Evolutionary conservation across 2,113 vertebrate species (phyloP).

Genomic region (Antechinus flavipes): DNA sequence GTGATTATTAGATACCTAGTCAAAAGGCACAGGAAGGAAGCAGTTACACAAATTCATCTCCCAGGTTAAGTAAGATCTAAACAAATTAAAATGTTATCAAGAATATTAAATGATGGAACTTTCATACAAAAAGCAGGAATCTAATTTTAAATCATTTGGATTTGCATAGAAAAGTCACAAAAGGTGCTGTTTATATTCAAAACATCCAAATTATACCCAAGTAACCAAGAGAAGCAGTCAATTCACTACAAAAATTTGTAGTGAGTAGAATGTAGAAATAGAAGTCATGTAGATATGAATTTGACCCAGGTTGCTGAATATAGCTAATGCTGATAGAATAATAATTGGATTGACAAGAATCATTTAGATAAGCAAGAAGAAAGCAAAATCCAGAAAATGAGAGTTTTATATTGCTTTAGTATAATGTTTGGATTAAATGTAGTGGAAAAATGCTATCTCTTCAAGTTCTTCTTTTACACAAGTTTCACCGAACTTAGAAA

Average conservation of each 20-base stretch:
- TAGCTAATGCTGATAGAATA: not conserved
- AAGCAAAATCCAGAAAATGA: not conserved
- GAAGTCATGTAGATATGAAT: slow-evolving; percentile 68
- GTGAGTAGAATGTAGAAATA: slow-evolving; percentile 66
- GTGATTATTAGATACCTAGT: not conserved
- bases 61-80: slow-evolving; percentile 2
- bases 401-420: slow-evolving; percentile 16
- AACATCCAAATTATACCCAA: slow-evolving; percentile 62
- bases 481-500: not conserved
- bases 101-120: slow-evolving; percentile 23
- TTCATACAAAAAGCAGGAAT: not conserved
- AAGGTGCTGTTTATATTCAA: slow-evolving; percentile 44
- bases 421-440: slow-evolving; percentile 64
- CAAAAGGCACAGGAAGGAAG: not conserved
- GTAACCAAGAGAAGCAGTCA: slow-evolving; percentile 53
- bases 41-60: slow-evolving; percentile 32
- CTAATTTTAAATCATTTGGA: not conserved
- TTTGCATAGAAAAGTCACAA: slow-evolving; percentile 42
- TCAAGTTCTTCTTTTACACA: not conserved
- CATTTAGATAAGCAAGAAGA: slow-evolving; percentile 57
- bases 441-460: slow-evolving; percentile 2
- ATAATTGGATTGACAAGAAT: slow-evolving; percentile 61
- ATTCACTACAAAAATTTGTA: slow-evolving; percentile 62
- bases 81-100: not conserved
- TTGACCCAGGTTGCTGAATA: slow-evolving; percentile 58